Evolutionary conservation across 1,140 invertebrate species (phyloP).

Genomic region (Wasmannia auropunctata): DNA sequence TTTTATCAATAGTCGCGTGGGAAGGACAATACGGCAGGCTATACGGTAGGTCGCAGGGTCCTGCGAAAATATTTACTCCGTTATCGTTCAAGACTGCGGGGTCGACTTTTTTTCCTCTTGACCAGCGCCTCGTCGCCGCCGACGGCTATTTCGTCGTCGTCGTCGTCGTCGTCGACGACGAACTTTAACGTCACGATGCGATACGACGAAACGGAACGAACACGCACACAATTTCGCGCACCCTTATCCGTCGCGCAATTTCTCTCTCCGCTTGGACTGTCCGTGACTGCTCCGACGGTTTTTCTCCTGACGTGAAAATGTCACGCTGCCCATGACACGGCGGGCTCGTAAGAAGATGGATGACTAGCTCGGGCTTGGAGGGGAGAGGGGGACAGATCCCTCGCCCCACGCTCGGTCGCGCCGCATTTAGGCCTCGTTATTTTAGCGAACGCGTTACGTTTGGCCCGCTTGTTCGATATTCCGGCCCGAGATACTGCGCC

Average conservation of each 20-base stretch:
- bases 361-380: neutral
- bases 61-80: slow-evolving; percentile 51
- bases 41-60: slow-evolving; percentile 14
- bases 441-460: slow-evolving; percentile 32
- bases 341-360: slow-evolving; percentile 64
- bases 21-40: slow-evolving; percentile 19
- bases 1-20: slow-evolving; percentile 31
- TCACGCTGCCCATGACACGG: slow-evolving; percentile 61
- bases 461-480: slow-evolving; percentile 38
- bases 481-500: slow-evolving; percentile 23
- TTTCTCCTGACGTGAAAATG: slow-evolving; percentile 63
- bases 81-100: slow-evolving; percentile 7
- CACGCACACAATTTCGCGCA: slow-evolving; percentile 36
- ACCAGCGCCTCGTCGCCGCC: neutral
- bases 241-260: slow-evolving; percentile 38
- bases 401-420: neutral
- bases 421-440: slow-evolving; percentile 48
- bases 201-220: neutral
- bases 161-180: neutral
- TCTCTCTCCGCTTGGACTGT: slow-evolving; percentile 37
- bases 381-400: too few species aligned
- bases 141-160: slow-evolving; percentile 9
- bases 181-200: slow-evolving; percentile 27
- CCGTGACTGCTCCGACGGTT: slow-evolving; percentile 56
- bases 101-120: slow-evolving; percentile 35